Evolutionary conservation across 2,797 vertebrate species (phyloP).

Genomic region (Tragelaphus oryx): DNA sequence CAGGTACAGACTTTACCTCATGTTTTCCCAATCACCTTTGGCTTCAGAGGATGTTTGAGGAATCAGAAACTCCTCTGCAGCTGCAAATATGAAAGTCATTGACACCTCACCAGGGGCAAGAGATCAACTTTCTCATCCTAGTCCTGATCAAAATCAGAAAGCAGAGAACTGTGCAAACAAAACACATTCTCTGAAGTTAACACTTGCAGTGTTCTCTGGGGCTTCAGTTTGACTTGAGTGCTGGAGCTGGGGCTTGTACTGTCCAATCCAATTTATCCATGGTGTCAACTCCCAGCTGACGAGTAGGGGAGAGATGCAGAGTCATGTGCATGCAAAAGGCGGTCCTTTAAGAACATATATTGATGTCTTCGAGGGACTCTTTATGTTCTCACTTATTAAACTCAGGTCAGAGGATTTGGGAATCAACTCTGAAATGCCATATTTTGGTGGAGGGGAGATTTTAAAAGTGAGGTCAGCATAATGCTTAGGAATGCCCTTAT

Average conservation of each 20-base stretch:
- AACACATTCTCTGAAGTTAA: background rate
- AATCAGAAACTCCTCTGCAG: background rate
- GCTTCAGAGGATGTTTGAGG: background rate
- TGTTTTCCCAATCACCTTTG: background rate
- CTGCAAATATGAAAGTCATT: background rate
- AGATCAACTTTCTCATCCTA: background rate
- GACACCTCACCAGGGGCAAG: background rate
- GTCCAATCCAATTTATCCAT: background rate
- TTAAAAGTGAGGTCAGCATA: background rate
- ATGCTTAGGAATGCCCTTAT: background rate
- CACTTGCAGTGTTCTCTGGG: background rate
- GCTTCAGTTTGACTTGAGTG: background rate
- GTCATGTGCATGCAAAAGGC: accelerated
- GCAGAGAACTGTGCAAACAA: background rate
- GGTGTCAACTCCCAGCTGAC: background rate
- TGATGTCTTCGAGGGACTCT: background rate
- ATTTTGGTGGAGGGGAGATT: background rate
- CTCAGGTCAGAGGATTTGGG: background rate
- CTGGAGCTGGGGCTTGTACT: background rate
- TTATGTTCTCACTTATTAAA: background rate
- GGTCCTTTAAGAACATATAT: accelerated
- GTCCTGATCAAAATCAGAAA: background rate
- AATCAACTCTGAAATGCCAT: background rate
- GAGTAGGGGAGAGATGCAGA: accelerated
- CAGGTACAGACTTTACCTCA: accelerated